phyloP scores from a whole-genome alignment of 1,140 invertebrate species.

The Pseudomyrmex cubaensis region DNA sequence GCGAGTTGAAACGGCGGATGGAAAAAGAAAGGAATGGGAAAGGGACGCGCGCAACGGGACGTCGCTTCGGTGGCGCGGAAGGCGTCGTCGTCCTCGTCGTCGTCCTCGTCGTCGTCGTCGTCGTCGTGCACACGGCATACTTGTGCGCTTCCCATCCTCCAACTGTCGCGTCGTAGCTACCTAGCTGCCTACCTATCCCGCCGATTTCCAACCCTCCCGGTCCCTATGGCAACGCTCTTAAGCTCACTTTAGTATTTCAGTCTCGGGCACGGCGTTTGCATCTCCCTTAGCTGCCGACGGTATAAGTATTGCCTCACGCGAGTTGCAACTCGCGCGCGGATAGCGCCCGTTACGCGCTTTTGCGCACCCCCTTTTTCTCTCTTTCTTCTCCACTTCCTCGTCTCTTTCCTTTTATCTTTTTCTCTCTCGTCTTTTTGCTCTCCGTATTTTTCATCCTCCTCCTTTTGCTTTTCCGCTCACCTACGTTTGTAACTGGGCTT shows the following conservation, averaged over 20 bases:
- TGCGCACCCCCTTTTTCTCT: not conserved
- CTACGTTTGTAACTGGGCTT: not conserved
- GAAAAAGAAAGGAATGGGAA: constrained; percentile 7
- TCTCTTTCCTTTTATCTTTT: not conserved
- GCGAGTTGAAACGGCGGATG: constrained; percentile 38
- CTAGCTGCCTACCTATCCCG: constrained; percentile 20
- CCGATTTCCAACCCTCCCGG: constrained; percentile 50
- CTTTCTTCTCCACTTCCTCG: not conserved
- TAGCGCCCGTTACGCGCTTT: constrained; percentile 13
- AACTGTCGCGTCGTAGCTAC: not conserved
- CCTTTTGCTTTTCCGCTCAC: not conserved
- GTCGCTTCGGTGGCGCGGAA: not conserved
- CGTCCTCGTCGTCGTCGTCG: constrained; percentile 30
- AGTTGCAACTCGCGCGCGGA: constrained; percentile 1
- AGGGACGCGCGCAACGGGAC: constrained; percentile 1
- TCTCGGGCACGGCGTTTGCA: constrained; percentile 69
- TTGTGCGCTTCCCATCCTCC: not conserved
- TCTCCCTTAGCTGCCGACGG: constrained; percentile 54
- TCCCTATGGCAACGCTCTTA: constrained; percentile 80
- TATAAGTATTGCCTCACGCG: constrained; percentile 63
- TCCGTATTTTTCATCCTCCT: not conserved
- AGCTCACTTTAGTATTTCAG: constrained; percentile 79
- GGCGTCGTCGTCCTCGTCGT: constrained; percentile 25
- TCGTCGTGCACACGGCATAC: constrained; percentile 11
- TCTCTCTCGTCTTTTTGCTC: not conserved